phyloP scores from a whole-genome alignment of 2,888 invertebrate species.

The Nasonovia ribisnigri region DNA sequence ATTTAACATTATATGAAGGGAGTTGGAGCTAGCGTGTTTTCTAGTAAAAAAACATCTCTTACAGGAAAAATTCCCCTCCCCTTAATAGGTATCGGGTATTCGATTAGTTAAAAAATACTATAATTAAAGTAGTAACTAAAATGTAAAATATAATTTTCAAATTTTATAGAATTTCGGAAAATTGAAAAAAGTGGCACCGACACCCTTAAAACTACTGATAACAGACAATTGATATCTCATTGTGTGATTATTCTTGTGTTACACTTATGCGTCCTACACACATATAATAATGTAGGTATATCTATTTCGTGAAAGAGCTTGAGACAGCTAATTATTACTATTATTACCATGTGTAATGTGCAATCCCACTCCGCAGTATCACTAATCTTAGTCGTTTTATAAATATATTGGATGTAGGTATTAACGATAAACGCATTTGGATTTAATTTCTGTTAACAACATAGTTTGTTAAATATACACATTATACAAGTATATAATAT shows the following conservation, averaged over 20 bases:
- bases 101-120: too few relatives aligned
- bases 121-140: too few relatives aligned
- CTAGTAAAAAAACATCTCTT: too few relatives aligned
- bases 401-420: background rate
- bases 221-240: background rate
- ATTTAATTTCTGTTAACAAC: background rate
- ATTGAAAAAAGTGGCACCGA: too few relatives aligned
- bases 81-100: too few relatives aligned
- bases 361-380: background rate
- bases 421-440: background rate
- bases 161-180: too few relatives aligned
- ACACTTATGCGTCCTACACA: background rate
- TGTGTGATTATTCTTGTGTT: background rate
- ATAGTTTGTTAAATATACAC: background rate
- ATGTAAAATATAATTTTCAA: too few relatives aligned
- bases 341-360: background rate
- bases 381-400: background rate
- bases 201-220: background rate
- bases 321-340: too few relatives aligned
- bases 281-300: background rate
- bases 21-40: too few relatives aligned
- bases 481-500: background rate
- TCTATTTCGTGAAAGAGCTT: background rate
- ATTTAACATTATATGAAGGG: too few relatives aligned
- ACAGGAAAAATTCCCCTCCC: too few relatives aligned